phyloP scores from a whole-genome alignment of 2,113 vertebrate species.

The Tychaedon coryphoeus region DNA sequence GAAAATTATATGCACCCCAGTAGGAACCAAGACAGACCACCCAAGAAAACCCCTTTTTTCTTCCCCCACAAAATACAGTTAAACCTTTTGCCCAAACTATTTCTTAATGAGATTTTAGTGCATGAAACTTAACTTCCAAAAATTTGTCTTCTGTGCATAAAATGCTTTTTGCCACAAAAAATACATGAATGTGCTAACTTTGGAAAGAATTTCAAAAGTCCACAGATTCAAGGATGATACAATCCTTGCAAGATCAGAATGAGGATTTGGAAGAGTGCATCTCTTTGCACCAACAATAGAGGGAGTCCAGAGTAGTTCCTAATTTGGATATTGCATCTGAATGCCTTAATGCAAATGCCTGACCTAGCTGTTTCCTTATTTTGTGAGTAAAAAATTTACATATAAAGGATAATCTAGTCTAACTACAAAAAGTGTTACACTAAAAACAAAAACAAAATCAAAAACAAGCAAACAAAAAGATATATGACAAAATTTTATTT shows the following conservation, averaged over 20 bases:
- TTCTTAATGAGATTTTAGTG: neutral
- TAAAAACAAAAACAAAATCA: neutral
- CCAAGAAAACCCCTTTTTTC: neutral
- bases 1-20: neutral
- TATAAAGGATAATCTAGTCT: neutral
- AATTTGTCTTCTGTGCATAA: neutral
- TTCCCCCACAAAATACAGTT: neutral
- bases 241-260: neutral
- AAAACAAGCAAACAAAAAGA: rapidly evolving
- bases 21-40: neutral
- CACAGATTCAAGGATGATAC: neutral
- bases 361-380: neutral
- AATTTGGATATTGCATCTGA: neutral
- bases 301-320: neutral
- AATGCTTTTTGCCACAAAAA: neutral
- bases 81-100: neutral
- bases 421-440: neutral
- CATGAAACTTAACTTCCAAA: neutral
- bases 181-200: neutral
- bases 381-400: neutral
- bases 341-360: neutral
- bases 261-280: neutral
- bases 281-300: rapidly evolving
- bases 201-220: neutral
- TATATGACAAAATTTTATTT: neutral